Evolutionary conservation across 2,888 invertebrate genomes (phyloP).

Genomic region (Clistopyga incitator): DNA sequence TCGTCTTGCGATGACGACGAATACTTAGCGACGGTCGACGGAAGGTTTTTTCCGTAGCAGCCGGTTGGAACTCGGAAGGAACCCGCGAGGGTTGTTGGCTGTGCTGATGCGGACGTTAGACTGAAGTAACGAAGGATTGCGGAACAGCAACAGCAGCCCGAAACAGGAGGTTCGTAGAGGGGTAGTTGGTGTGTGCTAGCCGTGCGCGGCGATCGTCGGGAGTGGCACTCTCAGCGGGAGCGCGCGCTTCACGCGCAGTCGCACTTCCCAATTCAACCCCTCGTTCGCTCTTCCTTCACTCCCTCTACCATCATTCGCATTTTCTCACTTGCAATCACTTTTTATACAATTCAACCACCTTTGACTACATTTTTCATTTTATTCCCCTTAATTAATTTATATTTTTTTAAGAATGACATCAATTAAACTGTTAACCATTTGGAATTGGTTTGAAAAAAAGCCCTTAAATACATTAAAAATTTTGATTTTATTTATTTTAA

Average conservation of each 20-base stretch:
- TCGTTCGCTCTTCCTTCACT: slow-evolving; percentile 25
- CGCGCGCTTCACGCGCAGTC: slow-evolving; percentile 69
- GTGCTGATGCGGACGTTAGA: slow-evolving; percentile 82
- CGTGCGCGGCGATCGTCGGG: slow-evolving; percentile 70
- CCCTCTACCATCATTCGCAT: slow-evolving; percentile 1
- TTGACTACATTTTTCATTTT: not conserved
- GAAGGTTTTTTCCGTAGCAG: slow-evolving; percentile 32
- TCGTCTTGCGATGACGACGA: slow-evolving; percentile 21
- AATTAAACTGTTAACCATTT: no score
- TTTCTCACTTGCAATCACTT: slow-evolving; percentile 24
- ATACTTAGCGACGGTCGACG: slow-evolving; percentile 19
- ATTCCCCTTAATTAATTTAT: no score
- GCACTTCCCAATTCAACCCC: slow-evolving; percentile 45
- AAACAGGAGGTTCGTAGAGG: slow-evolving; percentile 75
- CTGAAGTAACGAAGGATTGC: slow-evolving; percentile 79
- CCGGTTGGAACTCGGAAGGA: slow-evolving; percentile 43
- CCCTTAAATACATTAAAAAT: no score
- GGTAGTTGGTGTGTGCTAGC: slow-evolving; percentile 68
- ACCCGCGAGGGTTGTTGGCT: slow-evolving; percentile 76
- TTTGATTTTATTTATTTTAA: no score
- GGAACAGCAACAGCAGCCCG: slow-evolving; percentile 71
- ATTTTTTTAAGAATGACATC: no score
- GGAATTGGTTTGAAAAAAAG: no score
- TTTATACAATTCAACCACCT: not conserved
- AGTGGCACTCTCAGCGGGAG: slow-evolving; percentile 71